Conservation (phyloP, 1,140 invertebrate genomes). For the Cyrtorhinus lividipennis region DNA sequence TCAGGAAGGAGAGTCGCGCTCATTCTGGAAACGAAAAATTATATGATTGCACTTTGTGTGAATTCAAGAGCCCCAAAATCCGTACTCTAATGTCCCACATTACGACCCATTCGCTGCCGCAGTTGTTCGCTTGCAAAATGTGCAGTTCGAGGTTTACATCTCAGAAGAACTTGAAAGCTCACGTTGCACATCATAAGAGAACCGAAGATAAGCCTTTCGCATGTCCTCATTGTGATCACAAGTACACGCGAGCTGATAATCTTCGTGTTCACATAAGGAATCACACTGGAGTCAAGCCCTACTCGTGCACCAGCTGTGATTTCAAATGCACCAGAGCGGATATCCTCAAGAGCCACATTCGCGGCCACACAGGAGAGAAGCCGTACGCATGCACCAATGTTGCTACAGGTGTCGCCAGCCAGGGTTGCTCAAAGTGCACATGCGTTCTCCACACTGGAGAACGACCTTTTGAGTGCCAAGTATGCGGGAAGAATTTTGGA, state of each 20-base stretch:
- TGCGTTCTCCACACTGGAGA: slow-evolving; percentile 2
- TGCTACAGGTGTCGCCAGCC: neutral
- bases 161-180: slow-evolving; percentile 3
- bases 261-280: neutral
- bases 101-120: neutral
- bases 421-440: neutral
- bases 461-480: slow-evolving; percentile 13
- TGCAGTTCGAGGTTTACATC: slow-evolving; percentile 1
- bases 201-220: neutral
- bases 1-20: neutral
- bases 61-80: neutral
- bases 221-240: slow-evolving; percentile 5
- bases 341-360: slow-evolving; percentile 22
- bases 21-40: neutral
- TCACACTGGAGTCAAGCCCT: neutral
- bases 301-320: neutral
- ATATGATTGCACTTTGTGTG: slow-evolving; percentile 5
- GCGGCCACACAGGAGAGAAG: slow-evolving; percentile 25
- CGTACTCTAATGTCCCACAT: neutral
- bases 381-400: slow-evolving; percentile 19
- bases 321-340: neutral
- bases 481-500: neutral
- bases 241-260: neutral
- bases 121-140: neutral
- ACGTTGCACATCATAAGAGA: slow-evolving; percentile 1